Percentiles rank a stretch among this genome's conserved stretches.
phyloP scores from a whole-genome alignment of 2,113 vertebrate genomes.

The Myocastor coypus region DNA sequence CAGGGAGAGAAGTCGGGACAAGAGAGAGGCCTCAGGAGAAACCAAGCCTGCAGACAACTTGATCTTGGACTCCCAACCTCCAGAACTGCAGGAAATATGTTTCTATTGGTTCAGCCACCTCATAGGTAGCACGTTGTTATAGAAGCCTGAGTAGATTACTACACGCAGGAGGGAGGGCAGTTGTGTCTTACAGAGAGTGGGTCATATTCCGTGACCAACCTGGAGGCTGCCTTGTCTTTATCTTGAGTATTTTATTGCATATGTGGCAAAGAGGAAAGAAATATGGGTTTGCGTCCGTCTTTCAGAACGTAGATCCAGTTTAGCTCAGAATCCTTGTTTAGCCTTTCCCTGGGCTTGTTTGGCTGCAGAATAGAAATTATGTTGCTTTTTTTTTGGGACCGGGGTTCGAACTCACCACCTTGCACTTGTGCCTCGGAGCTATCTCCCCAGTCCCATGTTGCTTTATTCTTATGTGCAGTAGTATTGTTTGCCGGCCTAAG shows the following conservation, averaged over 20 bases:
- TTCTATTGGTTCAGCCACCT: background rate
- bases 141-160: background rate
- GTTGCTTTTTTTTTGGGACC: too few species aligned
- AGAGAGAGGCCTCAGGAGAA: background rate
- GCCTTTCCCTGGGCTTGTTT: background rate
- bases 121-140: background rate
- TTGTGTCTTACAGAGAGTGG: background rate
- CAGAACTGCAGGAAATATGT: background rate
- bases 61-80: background rate
- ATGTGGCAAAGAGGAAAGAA: background rate
- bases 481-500: background rate
- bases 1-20: too few species aligned
- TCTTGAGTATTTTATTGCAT: background rate
- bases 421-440: too few species aligned
- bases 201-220: background rate
- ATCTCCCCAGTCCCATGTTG: too few species aligned
- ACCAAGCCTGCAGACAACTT: background rate
- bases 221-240: background rate
- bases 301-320: background rate
- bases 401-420: too few species aligned
- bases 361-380: background rate
- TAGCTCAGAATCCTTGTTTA: background rate
- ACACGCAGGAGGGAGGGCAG: background rate
- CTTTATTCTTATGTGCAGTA: background rate
- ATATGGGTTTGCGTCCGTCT: background rate